A percentile compares a stretch with the other conserved stretches of the same genome.
These are phyloP conservation scores for Delia radicum DNA, from an alignment of 1,140 invertebrate genomes.

Conservation along the genomic window DNA sequence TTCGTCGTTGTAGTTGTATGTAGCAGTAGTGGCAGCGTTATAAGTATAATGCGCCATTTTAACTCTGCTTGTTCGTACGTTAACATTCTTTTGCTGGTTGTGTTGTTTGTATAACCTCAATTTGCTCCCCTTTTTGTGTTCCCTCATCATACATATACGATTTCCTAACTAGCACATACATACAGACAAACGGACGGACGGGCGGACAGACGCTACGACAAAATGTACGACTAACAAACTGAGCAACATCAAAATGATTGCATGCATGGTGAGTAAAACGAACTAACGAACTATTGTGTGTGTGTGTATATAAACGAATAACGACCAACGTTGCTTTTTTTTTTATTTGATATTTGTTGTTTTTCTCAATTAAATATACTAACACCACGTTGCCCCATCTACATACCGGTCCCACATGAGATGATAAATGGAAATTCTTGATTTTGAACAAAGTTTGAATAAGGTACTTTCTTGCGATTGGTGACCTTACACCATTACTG, in stretches of 20 bases:
- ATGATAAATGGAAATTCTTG: too few species aligned
- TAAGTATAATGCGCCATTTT: conserved; percentile 19
- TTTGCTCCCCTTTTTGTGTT: neutral
- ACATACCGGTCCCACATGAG: conserved; percentile 8
- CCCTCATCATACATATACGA: neutral
- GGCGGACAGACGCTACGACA: neutral
- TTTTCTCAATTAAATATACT: conserved; percentile 14
- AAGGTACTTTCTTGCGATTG: too few species aligned
- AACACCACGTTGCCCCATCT: neutral
- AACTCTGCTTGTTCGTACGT: conserved; percentile 15
- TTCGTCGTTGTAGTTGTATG: neutral
- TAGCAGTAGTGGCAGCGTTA: neutral
- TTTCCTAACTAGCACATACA: conserved; percentile 1
- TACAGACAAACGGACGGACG: neutral
- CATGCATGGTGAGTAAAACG: neutral
- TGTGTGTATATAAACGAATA: neutral
- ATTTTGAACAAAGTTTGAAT: too few species aligned
- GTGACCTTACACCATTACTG: too few species aligned
- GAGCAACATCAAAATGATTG: neutral
- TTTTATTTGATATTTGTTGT: neutral
- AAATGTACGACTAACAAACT: neutral
- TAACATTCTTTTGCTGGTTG: conserved; percentile 6
- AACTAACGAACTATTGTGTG: neutral
- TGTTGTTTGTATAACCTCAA: conserved; percentile 11
- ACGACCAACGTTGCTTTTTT: neutral